Conservation (phyloP, 2,888 invertebrate species). For the Nemurella pictetii region DNA sequence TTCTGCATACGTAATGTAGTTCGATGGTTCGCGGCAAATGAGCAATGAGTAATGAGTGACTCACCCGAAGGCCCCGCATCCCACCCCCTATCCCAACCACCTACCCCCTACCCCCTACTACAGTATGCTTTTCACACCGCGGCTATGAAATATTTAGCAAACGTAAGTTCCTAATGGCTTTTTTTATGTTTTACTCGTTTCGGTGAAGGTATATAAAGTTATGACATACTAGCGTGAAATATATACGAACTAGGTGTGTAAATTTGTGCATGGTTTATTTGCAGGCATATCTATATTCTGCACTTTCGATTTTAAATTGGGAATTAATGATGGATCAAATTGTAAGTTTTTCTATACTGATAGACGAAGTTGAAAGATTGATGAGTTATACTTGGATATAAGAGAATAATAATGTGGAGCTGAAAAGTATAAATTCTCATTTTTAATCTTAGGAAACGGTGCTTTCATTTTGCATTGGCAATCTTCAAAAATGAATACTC, state of each 20-base stretch:
- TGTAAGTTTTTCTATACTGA: too few relatives aligned
- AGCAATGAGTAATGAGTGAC: slow-evolving; percentile 10
- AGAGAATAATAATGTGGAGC: too few relatives aligned
- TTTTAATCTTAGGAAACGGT: too few relatives aligned
- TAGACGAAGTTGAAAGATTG: too few relatives aligned
- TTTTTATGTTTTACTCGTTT: not conserved
- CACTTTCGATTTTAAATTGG: too few relatives aligned
- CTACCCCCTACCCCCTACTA: not conserved
- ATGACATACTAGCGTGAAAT: not conserved
- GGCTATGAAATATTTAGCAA: not conserved
- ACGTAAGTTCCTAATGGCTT: not conserved
- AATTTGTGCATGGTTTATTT: too few relatives aligned
- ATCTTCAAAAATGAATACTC: too few relatives aligned
- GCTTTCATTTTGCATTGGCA: too few relatives aligned
- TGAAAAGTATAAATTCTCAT: too few relatives aligned
- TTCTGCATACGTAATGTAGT: not conserved
- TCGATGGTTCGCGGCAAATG: not conserved
- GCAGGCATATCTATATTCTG: too few relatives aligned
- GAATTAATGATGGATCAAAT: too few relatives aligned
- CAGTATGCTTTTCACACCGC: not conserved
- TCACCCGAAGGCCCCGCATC: not conserved
- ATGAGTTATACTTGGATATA: too few relatives aligned
- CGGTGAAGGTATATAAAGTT: not conserved
- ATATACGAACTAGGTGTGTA: not conserved
- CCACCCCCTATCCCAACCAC: not conserved